These are phyloP conservation scores for Electrophaes corylata DNA, from an alignment of 2,888 invertebrate genomes.

Conservation along the genomic window DNA sequence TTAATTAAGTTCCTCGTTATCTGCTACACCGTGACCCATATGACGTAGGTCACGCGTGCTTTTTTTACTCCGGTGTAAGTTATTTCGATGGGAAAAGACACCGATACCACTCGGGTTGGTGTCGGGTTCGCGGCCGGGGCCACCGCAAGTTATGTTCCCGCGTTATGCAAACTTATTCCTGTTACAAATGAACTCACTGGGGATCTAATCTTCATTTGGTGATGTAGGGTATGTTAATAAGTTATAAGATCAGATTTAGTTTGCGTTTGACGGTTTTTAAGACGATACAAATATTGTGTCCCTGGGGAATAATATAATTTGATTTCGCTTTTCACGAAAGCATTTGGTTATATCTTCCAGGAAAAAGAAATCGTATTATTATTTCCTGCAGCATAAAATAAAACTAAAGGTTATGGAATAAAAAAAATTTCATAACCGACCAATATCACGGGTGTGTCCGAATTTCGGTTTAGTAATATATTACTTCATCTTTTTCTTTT, in stretches of 20 bases:
- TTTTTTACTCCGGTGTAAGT: too few species aligned
- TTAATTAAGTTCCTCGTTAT: too few species aligned
- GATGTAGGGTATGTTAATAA: slow-evolving; percentile 3
- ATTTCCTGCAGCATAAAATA: slow-evolving; percentile 27
- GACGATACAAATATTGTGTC: neutral
- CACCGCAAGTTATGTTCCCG: slow-evolving; percentile 65
- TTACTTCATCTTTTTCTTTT: slow-evolving; percentile 54
- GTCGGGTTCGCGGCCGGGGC: slow-evolving; percentile 66
- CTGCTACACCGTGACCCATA: too few species aligned
- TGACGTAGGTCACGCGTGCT: too few species aligned
- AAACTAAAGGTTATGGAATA: slow-evolving; percentile 35
- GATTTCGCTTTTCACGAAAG: too few species aligned
- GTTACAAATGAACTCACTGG: slow-evolving; percentile 68
- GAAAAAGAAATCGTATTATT: slow-evolving; percentile 1
- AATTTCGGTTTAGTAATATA: slow-evolving; percentile 53
- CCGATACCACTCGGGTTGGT: slow-evolving; percentile 57
- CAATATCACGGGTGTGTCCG: slow-evolving; percentile 43
- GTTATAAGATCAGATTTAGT: neutral
- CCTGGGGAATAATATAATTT: too few species aligned
- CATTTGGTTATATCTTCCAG: too few species aligned
- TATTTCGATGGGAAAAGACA: slow-evolving; percentile 66
- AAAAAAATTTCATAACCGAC: slow-evolving; percentile 43
- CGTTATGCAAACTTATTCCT: slow-evolving; percentile 54
- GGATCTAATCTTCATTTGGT: slow-evolving; percentile 45
- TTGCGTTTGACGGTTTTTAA: neutral